These are phyloP conservation scores for Excalfactoria chinensis DNA, from an alignment of 2,113 vertebrate genomes.

Conservation along the genomic window DNA sequence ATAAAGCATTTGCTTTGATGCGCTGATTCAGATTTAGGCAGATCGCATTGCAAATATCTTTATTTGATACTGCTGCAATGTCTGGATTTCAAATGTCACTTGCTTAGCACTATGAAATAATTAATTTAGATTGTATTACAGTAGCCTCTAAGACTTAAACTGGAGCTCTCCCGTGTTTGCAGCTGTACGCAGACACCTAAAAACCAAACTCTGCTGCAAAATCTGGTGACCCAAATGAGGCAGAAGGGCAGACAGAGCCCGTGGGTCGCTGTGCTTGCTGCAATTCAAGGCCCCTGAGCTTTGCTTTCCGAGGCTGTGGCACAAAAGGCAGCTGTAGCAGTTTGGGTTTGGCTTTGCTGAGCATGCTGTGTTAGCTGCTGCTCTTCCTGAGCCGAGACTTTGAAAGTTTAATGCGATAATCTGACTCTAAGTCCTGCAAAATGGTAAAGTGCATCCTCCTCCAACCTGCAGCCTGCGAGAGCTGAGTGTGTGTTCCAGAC, in stretches of 20 bases:
- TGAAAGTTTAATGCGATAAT: slow-evolving; percentile 34
- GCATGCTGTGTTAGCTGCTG: accelerated
- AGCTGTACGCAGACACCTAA: neutral
- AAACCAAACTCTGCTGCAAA: neutral
- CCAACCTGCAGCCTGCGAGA: too few species aligned
- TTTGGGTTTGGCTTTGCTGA: neutral
- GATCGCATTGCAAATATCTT: slow-evolving; percentile 37
- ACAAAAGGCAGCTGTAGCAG: neutral
- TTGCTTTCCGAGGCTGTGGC: neutral
- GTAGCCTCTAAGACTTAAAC: neutral
- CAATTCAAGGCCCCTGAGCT: neutral
- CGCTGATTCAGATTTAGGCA: neutral
- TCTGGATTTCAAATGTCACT: slow-evolving; percentile 53
- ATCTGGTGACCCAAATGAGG: neutral
- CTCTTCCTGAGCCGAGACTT: slow-evolving; percentile 13
- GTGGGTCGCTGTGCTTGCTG: neutral
- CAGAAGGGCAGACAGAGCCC: neutral
- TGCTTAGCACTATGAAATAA: slow-evolving; percentile 54
- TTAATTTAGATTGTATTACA: slow-evolving; percentile 50
- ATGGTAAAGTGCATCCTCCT: neutral
- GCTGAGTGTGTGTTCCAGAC: neutral
- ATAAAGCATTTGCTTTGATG: slow-evolving; percentile 36
- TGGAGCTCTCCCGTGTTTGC: neutral
- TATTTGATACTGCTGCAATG: slow-evolving; percentile 47
- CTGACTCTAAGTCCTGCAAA: slow-evolving; percentile 1